These are phyloP conservation scores for Penelope pileata DNA, from an alignment of 2,113 vertebrate species.

Conservation along the genomic window DNA sequence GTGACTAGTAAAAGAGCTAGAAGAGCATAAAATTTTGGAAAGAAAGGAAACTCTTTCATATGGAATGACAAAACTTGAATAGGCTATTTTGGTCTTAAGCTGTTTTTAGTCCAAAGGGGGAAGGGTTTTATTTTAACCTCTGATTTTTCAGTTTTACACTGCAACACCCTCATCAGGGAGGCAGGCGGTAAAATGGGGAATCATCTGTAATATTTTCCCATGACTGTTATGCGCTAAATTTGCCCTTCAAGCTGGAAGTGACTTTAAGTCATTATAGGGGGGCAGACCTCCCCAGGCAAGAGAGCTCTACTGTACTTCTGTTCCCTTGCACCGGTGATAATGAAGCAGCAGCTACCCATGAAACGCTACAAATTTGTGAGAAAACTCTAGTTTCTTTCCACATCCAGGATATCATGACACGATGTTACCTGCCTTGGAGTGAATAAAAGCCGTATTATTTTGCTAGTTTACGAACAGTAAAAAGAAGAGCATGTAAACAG, in stretches of 20 bases:
- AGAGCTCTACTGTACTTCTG: not conserved
- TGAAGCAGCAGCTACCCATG: conserved; percentile 20
- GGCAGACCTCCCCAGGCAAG: conserved; percentile 41
- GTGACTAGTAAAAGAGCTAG: conserved; percentile 6
- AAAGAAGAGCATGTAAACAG: not conserved
- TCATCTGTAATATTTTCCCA: conserved; percentile 45
- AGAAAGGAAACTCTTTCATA: not conserved
- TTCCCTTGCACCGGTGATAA: not conserved
- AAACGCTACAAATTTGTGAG: not conserved
- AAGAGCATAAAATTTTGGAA: not conserved
- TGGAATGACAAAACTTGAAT: conserved; percentile 12
- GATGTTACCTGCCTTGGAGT: not conserved
- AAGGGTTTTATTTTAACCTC: conserved; percentile 54
- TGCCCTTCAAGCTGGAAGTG: conserved; percentile 63
- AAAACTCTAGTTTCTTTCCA: conserved; percentile 15
- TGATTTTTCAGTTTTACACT: conserved; percentile 57
- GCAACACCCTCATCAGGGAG: conserved; percentile 63
- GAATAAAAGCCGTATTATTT: not conserved
- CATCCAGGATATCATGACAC: not conserved
- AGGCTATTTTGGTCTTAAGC: conserved; percentile 25
- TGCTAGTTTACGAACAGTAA: not conserved
- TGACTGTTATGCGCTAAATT: conserved; percentile 39
- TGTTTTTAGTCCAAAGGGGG: conserved; percentile 31
- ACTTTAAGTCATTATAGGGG: conserved; percentile 45
- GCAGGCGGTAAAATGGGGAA: conserved; percentile 11